Evolutionary conservation across 1,140 invertebrate species (phyloP).

Genomic region (Zaprionus nigranus): DNA sequence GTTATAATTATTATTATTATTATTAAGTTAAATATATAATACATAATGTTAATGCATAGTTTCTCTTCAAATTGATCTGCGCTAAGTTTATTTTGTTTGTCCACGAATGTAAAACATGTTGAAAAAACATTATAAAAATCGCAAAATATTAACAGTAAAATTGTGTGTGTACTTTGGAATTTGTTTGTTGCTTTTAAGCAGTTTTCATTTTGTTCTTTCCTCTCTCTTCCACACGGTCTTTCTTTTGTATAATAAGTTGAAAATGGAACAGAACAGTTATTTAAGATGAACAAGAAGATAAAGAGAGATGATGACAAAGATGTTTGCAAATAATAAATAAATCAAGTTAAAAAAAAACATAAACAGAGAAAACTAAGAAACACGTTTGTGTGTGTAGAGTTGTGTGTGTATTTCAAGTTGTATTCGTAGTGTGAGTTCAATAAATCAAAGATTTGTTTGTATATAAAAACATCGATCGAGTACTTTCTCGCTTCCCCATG

Average conservation of each 20-base stretch:
- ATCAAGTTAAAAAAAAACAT: background rate
- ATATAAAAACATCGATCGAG: constrained; percentile 2
- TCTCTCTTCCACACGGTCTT: background rate
- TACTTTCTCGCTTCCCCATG: background rate
- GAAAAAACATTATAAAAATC: constrained; percentile 1
- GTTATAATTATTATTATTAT: constrained; percentile 59
- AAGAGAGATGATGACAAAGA: background rate
- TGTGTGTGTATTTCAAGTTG: constrained; percentile 5
- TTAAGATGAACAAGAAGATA: background rate
- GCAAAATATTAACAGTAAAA: background rate
- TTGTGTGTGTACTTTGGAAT: background rate
- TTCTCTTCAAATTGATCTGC: constrained; percentile 52
- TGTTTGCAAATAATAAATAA: constrained; percentile 11
- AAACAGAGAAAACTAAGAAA: background rate
- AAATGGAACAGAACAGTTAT: constrained; percentile 5
- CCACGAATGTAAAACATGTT: background rate
- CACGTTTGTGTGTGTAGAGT: constrained; percentile 7
- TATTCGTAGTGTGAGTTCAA: constrained; percentile 1
- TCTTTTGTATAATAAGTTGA: background rate
- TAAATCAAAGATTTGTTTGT: background rate
- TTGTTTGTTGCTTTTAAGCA: background rate
- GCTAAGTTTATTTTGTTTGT: constrained; percentile 50
- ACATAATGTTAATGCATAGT: constrained; percentile 67
- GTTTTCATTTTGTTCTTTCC: background rate
- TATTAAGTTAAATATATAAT: constrained; percentile 58